Base-by-base conservation (phyloP, 2,888 invertebrate genomes). In the Hirtodrosophila alboralis region DNA sequence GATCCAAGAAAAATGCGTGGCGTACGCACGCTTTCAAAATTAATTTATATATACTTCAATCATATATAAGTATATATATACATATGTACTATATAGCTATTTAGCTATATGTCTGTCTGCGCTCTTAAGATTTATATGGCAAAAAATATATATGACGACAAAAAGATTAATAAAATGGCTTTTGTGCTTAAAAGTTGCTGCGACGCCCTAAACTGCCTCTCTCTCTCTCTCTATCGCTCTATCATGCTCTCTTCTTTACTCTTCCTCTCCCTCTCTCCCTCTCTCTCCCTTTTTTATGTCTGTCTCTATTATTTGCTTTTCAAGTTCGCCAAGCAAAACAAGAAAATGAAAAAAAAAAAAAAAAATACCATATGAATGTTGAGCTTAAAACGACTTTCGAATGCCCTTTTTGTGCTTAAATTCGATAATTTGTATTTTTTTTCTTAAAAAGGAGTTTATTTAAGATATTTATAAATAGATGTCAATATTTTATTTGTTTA, bases 21-120 rank as follows among this genome's bases (percentile, higher is more conserved):
- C 85, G 71, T 72, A 76, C 80, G 83, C 78, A 78, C 71, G 86
- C 80, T 66, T 85, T 78, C 76, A 68, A 78, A 74, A 78, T 76
- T 74, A 78, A 85, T 84, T 23, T 23, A 23, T 66, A 71, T 69
- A 66, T 57, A 47, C 54, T 57, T 37, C 37, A 58, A 18, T 37
- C 28, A 44, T 27, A 54, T 12, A 23, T 38, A 7, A 36, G 33
- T 31, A 31, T 41, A 18, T 58, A 38, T 53, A 18, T 4, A 5
- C 18, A 18, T 18, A 31, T 4, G 23, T 23, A 21, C 18, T 56
- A 28, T 41, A 23, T 47, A 18, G n/a, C n/a, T n/a, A n/a, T n/a
- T n/a, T n/a, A n/a, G n/a, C n/a, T 28, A n/a, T 10, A 16, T 34
- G 10, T 48, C 27, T 31, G 31, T 53, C 9, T 63, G 23, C 68